These are phyloP conservation scores for Malthinus flaveolus DNA, from an alignment of 2,888 invertebrate species.

Conservation along the genomic window DNA sequence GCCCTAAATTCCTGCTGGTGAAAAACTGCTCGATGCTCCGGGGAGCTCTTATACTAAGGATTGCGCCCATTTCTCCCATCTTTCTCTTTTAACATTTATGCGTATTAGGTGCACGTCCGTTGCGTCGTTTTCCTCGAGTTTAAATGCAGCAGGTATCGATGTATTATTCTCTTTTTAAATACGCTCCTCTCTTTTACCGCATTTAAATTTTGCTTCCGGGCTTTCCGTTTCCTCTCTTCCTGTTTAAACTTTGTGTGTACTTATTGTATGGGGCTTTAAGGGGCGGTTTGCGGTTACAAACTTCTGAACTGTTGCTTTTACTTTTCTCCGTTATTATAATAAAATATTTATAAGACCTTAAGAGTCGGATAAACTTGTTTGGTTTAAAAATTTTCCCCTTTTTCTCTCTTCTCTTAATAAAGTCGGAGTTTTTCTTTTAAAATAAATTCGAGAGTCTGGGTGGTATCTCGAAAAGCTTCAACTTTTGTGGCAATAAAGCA, in stretches of 20 bases:
- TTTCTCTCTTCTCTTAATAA: too few relatives aligned
- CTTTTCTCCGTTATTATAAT: conserved; percentile 15
- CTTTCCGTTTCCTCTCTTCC: conserved; percentile 18
- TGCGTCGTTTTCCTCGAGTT: background rate
- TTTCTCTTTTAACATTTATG: conserved; percentile 25
- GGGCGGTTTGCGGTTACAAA: conserved; percentile 25
- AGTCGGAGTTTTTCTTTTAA: conserved; percentile 7
- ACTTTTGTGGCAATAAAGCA: conserved; percentile 4
- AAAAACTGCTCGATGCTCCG: conserved; percentile 39
- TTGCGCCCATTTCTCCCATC: conserved; percentile 40
- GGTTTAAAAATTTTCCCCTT: too few relatives aligned
- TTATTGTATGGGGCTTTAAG: conserved; percentile 6
- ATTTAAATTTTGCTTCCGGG: conserved; percentile 20
- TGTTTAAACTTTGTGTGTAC: conserved; percentile 1
- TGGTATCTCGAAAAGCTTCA: conserved; percentile 5
- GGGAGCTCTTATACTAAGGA: conserved; percentile 44
- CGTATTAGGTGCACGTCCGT: conserved; percentile 19
- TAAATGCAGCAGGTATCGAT: conserved; percentile 16
- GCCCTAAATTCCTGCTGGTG: conserved; percentile 38
- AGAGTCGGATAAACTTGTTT: too few relatives aligned
- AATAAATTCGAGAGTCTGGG: background rate
- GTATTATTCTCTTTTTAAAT: conserved; percentile 20
- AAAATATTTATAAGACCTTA: conserved; percentile 23
- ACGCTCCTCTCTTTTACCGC: conserved; percentile 13
- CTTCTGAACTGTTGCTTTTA: conserved; percentile 27